Evolutionary conservation across 2,113 vertebrate genomes (phyloP), one percentile per base, ranked within the genome.

Genomic region (Corydoras sp.): DNA sequence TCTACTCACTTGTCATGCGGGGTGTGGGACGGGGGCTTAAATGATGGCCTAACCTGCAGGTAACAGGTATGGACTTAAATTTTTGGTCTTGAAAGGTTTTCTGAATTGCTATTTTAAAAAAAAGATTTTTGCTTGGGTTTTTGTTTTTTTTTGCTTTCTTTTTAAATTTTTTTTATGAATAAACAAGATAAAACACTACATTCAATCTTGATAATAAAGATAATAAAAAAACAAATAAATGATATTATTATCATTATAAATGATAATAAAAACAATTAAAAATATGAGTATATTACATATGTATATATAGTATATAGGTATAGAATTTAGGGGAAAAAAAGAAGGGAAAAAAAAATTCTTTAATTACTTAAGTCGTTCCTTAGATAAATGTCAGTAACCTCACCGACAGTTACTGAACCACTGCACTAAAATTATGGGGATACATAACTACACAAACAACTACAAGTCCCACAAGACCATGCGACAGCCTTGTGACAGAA

Each of bases 71-170:
- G 81, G 76, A 83, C 59, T 79, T 72, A 73, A 6, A 65, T 93
- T 91, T 95, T 92, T 93, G 91, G 92, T 92, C 87, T 92, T 87
- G 82, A 90, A 68, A 87, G 86, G 84, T 88, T 55, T 81, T 65
- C 64, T 91, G 82, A 86, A 86, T 86, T 84, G 81, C 79, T 84
- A 82, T 83, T 85, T 88, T 86, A 85, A 80, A 89, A 86, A 89
- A 79, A 24, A 24, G 18, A 24, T 24, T 24, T 24, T 24, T 24
- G 18, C 18, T 24, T 24, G 18, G n/a, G 85, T 79, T 79, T 81
- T 77, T 81, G 77, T 82, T 81, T 84, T 84, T 77, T 76, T 81
- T 81, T 73, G 74, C 69, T 84, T 78, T 67, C 83, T 81, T 77
- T 67, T 71, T 72, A 79, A 79, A 81, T 66, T 77, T 62, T 83